Evolutionary conservation across 2,888 invertebrate species (phyloP), one percentile per base, ranked within the genome.

Genomic region (Hirtodrosophila histrioides): DNA sequence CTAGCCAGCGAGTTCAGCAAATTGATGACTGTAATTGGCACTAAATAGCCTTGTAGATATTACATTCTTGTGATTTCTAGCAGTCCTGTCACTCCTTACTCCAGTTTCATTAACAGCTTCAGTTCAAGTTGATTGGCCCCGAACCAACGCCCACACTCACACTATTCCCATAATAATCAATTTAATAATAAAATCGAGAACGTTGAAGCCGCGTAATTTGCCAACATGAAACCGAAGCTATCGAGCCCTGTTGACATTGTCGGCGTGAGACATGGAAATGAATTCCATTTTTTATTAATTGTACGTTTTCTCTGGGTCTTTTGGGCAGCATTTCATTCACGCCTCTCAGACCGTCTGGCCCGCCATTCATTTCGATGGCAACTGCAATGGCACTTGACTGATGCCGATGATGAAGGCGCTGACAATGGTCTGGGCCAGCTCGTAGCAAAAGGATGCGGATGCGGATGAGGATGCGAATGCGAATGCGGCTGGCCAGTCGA

Each of bases 271-370:
- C 69, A 66, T 66, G 74, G 56, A 83, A 83, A 77, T 74, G 49
- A 80, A 70, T 70, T 69, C 53, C 54, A 86, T 76, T 80, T 86
- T 86, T 84, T 70, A 58, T 81, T 81, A 81, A 81, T 84, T 81
- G 81, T 63, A 33, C 63, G 49, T 55, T 56, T 61, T 65, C 65
- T 33, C 58, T 57, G 68, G 37, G 43, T 50, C 61, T 49, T 55
- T 62, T 65, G 54, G 54, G 27, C 35, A 29, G 37, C 7, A 11
- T 31, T 41, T 41, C 12, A 33, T 12, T 43, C 12, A 37, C 17
- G 27, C 4, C 5, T 6, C 37, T 37, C 40, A 40, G 11, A 24
- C 10, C 11, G 27, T 6, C n/a, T 10, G 24, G 3, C 35, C 43
- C 5, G 29, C 39, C 35, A 39, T 41, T 29, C 60, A 54, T 33